Evolutionary conservation across 2,888 invertebrate species (phyloP), one percentile per base, ranked within the genome.

Genomic region (Crepidodera aurea): DNA sequence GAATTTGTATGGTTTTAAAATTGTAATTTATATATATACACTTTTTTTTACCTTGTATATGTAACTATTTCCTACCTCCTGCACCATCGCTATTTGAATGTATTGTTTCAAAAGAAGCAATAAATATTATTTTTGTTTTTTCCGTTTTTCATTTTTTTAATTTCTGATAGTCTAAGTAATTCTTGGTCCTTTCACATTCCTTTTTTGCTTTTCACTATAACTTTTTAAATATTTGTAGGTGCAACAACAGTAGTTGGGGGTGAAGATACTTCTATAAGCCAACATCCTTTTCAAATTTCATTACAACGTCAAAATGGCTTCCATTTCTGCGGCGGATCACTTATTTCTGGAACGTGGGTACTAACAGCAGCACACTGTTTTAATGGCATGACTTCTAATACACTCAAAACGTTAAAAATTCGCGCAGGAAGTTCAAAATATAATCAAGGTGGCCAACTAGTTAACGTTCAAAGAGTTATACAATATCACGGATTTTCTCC

Each of bases 321-420:
- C 1, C 57, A 57, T 50, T 27, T 29, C 16, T 57, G 57, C 7
- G 57, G 57, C 12, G 57, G 57, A 48, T 57, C 34, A 6, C 18
- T 57, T 37, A 57, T 57, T 39, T 57, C 57, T 34, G 6, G 27
- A 5, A 27, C 15, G 8, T 57, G 57, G 57, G 39, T 57, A 3
- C 18, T 40, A 0, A 57, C 57, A 18, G 57, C 50, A 10, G 57
- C 57, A 13, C 57, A 57, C 6, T 57, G 57, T 13, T 2, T 37
- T 10, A 2, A 27, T 15, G 8, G 3, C 10, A 32, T 10, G 32
- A 22, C 6, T 15, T 5, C 15, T 12, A 10, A 4, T 5, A 15
- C 37, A 37, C 4, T 37, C 5, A 37, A 13, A 37, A 37, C 37
- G 2, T 5, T 8, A 16, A 29, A 12, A 16, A 40, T 57, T 8